Evolutionary conservation across 1,140 invertebrate species (phyloP), one percentile per base, ranked within the genome.

Genomic region (Pararge aegeria): DNA sequence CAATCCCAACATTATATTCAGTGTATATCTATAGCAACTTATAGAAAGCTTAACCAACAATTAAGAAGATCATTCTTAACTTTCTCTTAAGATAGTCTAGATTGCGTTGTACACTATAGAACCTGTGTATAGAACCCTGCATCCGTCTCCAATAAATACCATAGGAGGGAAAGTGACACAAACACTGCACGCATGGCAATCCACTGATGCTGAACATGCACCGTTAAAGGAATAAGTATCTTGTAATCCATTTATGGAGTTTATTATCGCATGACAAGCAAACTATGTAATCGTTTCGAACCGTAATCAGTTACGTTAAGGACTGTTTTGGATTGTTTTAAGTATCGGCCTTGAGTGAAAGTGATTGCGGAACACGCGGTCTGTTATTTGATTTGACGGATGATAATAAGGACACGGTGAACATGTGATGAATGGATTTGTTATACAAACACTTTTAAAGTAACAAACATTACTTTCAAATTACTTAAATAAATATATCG

Each of bases 301-400:
- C 30, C 16, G 42, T 65, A 65, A 52, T 13, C 0, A 13, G n/a
- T 55, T 19, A 13, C 1, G 18, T 56, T 65, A 65, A 61, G 44
- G 49, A 9, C 5, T 29, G 56, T 48, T 27, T 56, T 56, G 20
- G 16, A n/a, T 34, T 55, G 52, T 10, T 20, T 15, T 24, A 13
- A 19, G 4, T 38, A 72, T 73, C 70, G 71, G 73, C 73, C 71
- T 78, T 76, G 65, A 73, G 80, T 78, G 78, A 80, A 81, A 83
- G 80, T 78, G 42, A 62, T 60, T 60, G 49, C 59, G 60, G 57
- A 67, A 61, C 68, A 61, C 57, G 54, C 56, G 61, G 40, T 56
- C 19, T 64, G 51, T 51, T 63, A 46, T 49, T 53, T 24, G 49
- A 61, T 66, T 56, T 52, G 54, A 52, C 53, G 38, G 54, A 29